Evolutionary conservation across 2,113 vertebrate species (phyloP).

Genomic region (Hyperopisus bebe): DNA sequence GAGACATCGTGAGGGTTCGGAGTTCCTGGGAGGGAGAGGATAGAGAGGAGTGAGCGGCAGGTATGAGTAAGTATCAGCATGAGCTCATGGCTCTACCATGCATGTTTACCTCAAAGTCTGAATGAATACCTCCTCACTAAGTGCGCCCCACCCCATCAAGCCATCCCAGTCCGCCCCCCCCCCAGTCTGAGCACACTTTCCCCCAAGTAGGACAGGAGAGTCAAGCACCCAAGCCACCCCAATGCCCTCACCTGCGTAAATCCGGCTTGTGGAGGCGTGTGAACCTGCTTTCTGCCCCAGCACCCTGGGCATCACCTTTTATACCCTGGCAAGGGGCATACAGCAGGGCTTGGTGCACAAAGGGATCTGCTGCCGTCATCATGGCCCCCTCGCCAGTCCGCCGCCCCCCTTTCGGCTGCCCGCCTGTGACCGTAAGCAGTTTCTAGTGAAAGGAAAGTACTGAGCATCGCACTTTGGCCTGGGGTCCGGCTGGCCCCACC

Average conservation of each 20-base stretch:
- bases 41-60: too few relatives aligned
- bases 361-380: conserved; percentile 74
- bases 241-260: conserved; percentile 68
- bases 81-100: neutral
- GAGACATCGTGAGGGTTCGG: conserved; percentile 74
- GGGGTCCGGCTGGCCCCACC: conserved; percentile 16
- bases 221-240: neutral
- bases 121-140: neutral
- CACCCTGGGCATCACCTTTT: conserved; percentile 57
- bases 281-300: conserved; percentile 58
- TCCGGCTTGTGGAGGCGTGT: conserved; percentile 43
- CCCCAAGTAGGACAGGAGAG: neutral
- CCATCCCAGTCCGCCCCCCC: neutral
- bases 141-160: neutral
- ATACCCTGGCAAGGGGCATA: conserved; percentile 80
- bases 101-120: neutral
- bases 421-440: conserved; percentile 66
- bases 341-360: conserved; percentile 60
- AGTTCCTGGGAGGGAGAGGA: conserved; percentile 32
- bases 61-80: neutral
- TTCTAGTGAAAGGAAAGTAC: conserved; percentile 69
- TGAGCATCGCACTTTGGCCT: conserved; percentile 55
- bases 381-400: conserved; percentile 59
- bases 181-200: neutral
- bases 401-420: conserved; percentile 61